Evolutionary conservation across 2,888 invertebrate species (phyloP).

Genomic region (Mycogona germanica): DNA sequence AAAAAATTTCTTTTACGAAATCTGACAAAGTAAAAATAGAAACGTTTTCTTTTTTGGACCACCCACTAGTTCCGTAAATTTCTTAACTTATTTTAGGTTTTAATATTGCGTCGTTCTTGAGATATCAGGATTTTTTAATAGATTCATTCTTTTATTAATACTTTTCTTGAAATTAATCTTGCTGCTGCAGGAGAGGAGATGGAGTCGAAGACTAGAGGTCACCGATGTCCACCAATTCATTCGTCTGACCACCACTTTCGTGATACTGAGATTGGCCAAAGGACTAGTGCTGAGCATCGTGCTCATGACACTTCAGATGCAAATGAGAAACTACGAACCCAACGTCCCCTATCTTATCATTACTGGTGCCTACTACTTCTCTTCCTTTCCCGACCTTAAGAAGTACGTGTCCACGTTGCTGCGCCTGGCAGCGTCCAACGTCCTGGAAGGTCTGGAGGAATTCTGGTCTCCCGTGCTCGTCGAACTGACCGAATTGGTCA

Average conservation of each 20-base stretch:
- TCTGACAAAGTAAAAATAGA: background rate
- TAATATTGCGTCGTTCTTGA: too few relatives aligned
- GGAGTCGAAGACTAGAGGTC: background rate
- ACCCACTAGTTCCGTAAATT: too few relatives aligned
- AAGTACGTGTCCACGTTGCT: background rate
- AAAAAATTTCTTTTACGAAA: background rate
- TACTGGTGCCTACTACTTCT: conserved; percentile 3
- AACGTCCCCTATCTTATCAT: background rate
- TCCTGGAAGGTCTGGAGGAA: conserved; percentile 5
- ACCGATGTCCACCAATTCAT: background rate
- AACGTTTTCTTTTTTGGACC: too few relatives aligned
- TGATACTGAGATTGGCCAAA: background rate
- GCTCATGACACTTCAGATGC: background rate
- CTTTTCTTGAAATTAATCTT: background rate
- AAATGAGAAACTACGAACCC: conserved; percentile 2
- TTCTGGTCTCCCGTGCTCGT: background rate
- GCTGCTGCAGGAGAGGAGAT: background rate
- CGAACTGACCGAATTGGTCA: background rate
- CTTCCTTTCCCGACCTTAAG: background rate
- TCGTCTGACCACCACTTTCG: background rate
- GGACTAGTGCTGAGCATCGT: background rate
- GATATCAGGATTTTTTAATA: too few relatives aligned
- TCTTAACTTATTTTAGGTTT: too few relatives aligned
- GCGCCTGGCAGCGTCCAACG: background rate
- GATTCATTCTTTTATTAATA: too few relatives aligned